These are phyloP conservation scores for Ptychochromis oligacanthus DNA, from an alignment of 2,113 vertebrate species.

Conservation along the genomic window DNA sequence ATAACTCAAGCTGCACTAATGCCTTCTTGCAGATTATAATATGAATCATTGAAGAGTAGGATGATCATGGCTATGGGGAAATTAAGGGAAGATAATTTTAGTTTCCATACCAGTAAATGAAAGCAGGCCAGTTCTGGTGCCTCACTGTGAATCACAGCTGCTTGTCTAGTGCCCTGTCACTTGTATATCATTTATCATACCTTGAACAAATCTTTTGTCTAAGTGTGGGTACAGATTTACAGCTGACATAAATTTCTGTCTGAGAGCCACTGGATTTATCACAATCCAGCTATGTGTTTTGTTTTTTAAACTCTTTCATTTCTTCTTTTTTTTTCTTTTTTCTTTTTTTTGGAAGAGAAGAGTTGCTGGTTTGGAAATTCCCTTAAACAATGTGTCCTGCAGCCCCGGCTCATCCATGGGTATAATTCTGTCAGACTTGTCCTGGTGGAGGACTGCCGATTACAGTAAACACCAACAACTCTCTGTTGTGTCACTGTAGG, in stretches of 20 bases:
- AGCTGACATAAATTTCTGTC: background rate
- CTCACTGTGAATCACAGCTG: conserved; percentile 31
- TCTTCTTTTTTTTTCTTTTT: too few species aligned
- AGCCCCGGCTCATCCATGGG: conserved; percentile 32
- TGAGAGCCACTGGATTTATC: background rate
- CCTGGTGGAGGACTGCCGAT: conserved; percentile 33
- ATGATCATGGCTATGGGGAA: conserved; percentile 52
- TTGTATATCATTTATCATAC: background rate
- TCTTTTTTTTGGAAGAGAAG: background rate
- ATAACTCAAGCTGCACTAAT: conserved; percentile 33
- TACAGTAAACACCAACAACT: conserved; percentile 29
- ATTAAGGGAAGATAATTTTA: conserved; percentile 57
- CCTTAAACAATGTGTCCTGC: conserved; percentile 14
- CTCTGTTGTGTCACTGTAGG: conserved; percentile 33
- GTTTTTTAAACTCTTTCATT: conserved; percentile 9
- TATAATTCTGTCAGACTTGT: conserved; percentile 53
- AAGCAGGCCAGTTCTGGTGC: conserved; percentile 27
- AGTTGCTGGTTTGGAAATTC: conserved; percentile 10
- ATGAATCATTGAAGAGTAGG: conserved; percentile 60
- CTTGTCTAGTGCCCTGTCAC: conserved; percentile 1
- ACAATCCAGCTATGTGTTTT: conserved; percentile 11
- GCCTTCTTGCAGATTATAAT: conserved; percentile 53
- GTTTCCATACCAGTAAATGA: conserved; percentile 43
- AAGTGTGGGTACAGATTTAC: background rate
- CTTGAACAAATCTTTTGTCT: conserved; percentile 13